phyloP scores from a whole-genome alignment of 2,888 invertebrate genomes.

The Hypolimnas misippus region DNA sequence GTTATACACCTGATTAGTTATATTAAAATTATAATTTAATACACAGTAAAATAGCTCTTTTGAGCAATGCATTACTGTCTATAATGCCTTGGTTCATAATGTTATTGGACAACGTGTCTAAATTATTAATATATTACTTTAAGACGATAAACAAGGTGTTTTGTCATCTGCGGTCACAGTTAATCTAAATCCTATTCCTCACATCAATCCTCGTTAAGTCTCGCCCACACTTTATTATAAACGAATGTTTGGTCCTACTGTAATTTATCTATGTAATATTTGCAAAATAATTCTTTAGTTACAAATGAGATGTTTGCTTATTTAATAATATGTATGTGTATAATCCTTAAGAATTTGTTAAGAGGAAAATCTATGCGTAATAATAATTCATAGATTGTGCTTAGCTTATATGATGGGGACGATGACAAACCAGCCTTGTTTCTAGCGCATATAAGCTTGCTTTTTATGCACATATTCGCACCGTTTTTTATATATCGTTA shows the following conservation, averaged over 20 bases:
- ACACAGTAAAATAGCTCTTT: slow-evolving; percentile 15
- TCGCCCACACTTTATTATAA: slow-evolving; percentile 45
- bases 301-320: slow-evolving; percentile 15
- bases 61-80: neutral
- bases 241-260: slow-evolving; percentile 32
- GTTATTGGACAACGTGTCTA: slow-evolving; percentile 33
- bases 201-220: slow-evolving; percentile 50
- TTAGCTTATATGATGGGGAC: too few relatives aligned
- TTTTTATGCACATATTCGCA: too few relatives aligned
- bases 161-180: slow-evolving; percentile 58
- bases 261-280: slow-evolving; percentile 37
- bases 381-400: neutral
- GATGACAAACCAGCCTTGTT: too few relatives aligned
- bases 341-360: neutral
- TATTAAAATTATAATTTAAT: neutral
- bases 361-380: neutral
- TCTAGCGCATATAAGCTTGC: too few relatives aligned
- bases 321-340: neutral
- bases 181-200: slow-evolving; percentile 58
- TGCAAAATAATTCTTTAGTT: slow-evolving; percentile 37
- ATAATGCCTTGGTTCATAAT: neutral
- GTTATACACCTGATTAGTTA: slow-evolving; percentile 17
- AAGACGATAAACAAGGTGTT: slow-evolving; percentile 50
- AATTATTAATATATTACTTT: slow-evolving; percentile 42
- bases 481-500: too few relatives aligned